Base-by-base conservation (phyloP, 2,797 vertebrate genomes). In the Dipus sagitta region DNA sequence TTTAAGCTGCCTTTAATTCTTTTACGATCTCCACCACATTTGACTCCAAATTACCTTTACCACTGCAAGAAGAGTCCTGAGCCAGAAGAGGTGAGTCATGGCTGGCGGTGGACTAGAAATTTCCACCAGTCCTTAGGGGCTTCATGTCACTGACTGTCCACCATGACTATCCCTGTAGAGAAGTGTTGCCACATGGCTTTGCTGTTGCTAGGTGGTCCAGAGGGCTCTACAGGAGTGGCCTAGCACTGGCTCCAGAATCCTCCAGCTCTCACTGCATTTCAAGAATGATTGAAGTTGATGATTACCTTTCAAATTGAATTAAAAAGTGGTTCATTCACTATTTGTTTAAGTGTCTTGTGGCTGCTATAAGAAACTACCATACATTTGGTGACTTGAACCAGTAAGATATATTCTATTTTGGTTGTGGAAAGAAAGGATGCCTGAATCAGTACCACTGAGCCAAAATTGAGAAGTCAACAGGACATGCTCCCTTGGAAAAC, bases 1-100 rank as follows among this genome's bases (percentile, higher is more conserved):
- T 94, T 91, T 30, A 75, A 86, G 92, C 96, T 79, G 90, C 28
- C 74, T 97, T 97, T 97, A 95, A 95, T 94, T 98, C 96, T 47
- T 96, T 88, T 92, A 90, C 67, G 78, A 70, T 90, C 94, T 96
- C 89, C 80, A 77, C 92, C 91, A 82, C 6, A 93, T 86, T 86
- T 6, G 18, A 94, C 92, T 95, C 85, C 97, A 97, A 96, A 83
- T 80, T 94, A 95, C 42, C 92, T 93, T 85, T 80, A 52, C 81
- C 94, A 95, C 96, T 94, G 64, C 74, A 90, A 89, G 77, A 90
- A 80, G 85, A 79, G 64, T 90, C 93, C 81, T 84, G 77, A 79
- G 77, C 88, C 80, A 72, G 76, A 85, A 85, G 54, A 62, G 71
- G 34, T 9, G 15, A 74, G 42, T 90, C 80, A 93, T 47, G 92